Base-by-base conservation (phyloP, 2,113 vertebrate species). In the Ia io region DNA sequence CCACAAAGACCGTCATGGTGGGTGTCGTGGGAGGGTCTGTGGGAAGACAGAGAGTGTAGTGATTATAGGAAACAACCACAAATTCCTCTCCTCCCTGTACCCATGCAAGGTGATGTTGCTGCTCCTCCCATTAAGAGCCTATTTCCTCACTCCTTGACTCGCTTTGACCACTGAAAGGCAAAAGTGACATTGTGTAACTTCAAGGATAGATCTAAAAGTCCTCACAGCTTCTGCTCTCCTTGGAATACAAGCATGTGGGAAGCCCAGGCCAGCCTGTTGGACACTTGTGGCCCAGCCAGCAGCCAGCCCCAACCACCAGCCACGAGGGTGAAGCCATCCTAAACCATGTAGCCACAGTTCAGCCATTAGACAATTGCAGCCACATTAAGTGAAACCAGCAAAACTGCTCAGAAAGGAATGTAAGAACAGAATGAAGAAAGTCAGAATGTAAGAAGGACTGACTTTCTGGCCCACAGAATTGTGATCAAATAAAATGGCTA, bases 1-100 rank as follows among this genome's bases (percentile, higher is more conserved):
- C 98, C 96, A 98, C 91, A 94, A 98, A 98, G 47, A 97, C 95
- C 0, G 87, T 98, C n/a, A 98, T 0, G 1, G 95, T 95, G 4
- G 98, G 96, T 0, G 28, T 94, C 53, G 86, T 88, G 0, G 98
- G 98, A 0, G 98, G 56, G 42, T 98, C 98, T 98, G 95, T 0
- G 2, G n/a, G 71, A 82, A 84, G 47, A 42, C 70, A 77, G n/a
- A 53, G 40, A 56, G 69, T 18, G 3, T 42, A 9, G 30, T 83
- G 53, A 47, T 5, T 74, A 5, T 9, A 17, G 53, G 65, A 82
- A 65, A 63, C 6, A 10, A 32, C 28, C 20, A 56, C 49, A 28
- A 12, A 7, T 42, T 25, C 63, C 37, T 93, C 78, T 65, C 25
- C 12, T 70, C 32, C 11, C 79, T 9, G 17, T 17, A 12, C 14